phyloP scores from a whole-genome alignment of 2,888 invertebrate species.

The Coleophora flavipennella region DNA sequence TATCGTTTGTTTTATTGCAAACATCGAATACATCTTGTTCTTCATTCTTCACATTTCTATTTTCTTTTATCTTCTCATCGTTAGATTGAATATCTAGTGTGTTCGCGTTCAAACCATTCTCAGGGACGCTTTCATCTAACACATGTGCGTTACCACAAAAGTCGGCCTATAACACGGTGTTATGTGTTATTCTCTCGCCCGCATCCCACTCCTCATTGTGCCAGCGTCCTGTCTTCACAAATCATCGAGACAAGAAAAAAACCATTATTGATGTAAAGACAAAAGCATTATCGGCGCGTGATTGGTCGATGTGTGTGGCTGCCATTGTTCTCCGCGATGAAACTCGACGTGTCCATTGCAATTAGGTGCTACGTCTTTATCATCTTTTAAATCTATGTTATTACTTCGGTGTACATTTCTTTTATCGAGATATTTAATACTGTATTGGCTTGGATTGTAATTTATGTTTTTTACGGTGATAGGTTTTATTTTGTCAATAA shows the following conservation, averaged over 20 bases:
- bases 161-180: conserved; percentile 30
- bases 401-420: conserved; percentile 21
- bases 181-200: conserved; percentile 59
- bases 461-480: conserved; percentile 1
- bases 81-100: no score
- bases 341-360: conserved; percentile 27
- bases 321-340: conserved; percentile 25
- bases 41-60: no score
- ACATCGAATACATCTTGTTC: conserved; percentile 16
- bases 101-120: conserved; percentile 3
- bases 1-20: conserved; percentile 17
- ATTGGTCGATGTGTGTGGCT: conserved; percentile 64
- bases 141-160: conserved; percentile 46
- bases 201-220: conserved; percentile 65
- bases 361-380: conserved; percentile 48
- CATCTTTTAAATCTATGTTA: conserved; percentile 23
- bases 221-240: conserved; percentile 63
- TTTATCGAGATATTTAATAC: conserved; percentile 23
- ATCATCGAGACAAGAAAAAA: conserved; percentile 53
- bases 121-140: conserved; percentile 19
- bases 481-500: no score
- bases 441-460: conserved; percentile 11
- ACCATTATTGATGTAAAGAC: conserved; percentile 53
- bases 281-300: conserved; percentile 47
- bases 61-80: conserved; percentile 15